Evolutionary conservation across 2,888 invertebrate species (phyloP), one percentile per base, ranked within the genome.

Genomic region (Torymus texanus): DNA sequence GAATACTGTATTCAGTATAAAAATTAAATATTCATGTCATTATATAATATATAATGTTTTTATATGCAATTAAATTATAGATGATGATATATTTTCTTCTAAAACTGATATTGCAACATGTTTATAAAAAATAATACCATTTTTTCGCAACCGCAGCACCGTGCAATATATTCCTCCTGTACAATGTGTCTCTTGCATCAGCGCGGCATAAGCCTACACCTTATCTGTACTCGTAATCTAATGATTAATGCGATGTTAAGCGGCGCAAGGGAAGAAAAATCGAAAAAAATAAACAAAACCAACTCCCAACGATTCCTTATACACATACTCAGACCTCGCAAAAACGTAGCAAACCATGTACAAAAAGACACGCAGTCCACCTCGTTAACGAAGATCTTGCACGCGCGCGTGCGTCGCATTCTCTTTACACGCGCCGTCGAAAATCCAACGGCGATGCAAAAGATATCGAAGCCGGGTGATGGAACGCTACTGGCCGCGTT

Each of bases 391-490:
- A 16, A 58, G 51, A 24, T 67, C 61, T 24, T 53, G 50, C 51
- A 41, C 29, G 8, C 29, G 4, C 29, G 56, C 2, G 29, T n/a
- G 61, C 12, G n/a, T 50, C 41, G 41, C 41, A 14, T 18, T 59
- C 41, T 29, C 59, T 8, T 18, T 21, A 14, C 18, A 13, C 51
- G 18, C 14, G 21, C 21, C 5, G 4, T 21, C 13, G 18, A 61
- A 59, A 41, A 14, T 10, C 41, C 41, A 41, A 41, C 4, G 11
- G 61, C 29, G 55, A 76, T 76, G 55, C n/a, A 16, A 24, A 62
- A 72, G 67, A 86, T 85, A 88, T 88, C 86, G 85, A 86, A 84
- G 41, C 41, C 41, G 41, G 82, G 85, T 88, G 88, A 89, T 88
- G 86, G 84, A 88, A 83, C 83, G 86, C 75, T 80, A 67, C 82